Evolutionary conservation across 1,140 invertebrate species (phyloP).

Genomic region (Araneus ventricosus): DNA sequence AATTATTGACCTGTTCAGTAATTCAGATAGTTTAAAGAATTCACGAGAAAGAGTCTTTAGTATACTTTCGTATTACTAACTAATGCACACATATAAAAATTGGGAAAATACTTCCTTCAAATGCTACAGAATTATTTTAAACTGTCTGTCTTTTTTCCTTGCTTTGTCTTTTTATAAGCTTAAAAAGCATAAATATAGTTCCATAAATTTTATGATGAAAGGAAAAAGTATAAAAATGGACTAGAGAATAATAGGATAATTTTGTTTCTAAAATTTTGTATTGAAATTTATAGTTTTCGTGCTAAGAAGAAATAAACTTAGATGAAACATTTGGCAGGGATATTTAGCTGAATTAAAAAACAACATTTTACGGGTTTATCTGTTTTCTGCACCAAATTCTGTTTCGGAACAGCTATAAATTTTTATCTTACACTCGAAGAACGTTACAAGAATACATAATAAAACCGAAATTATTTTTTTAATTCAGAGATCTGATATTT

Average conservation of each 20-base stretch:
- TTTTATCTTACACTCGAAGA: neutral
- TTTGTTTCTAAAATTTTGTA: neutral
- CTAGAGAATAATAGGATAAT: neutral
- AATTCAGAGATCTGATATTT: too few relatives aligned
- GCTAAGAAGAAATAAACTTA: neutral
- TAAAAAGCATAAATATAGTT: neutral
- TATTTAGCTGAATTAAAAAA: constrained; percentile 6
- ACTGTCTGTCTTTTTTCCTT: neutral
- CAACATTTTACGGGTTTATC: neutral
- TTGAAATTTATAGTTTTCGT: neutral
- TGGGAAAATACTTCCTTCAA: neutral
- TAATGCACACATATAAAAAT: neutral
- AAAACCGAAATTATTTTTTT: too few relatives aligned
- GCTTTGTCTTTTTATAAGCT: neutral
- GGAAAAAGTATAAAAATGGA: neutral
- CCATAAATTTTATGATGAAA: neutral
- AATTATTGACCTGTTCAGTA: neutral
- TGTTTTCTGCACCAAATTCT: neutral
- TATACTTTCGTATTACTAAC: neutral
- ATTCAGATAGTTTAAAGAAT: neutral
- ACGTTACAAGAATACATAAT: too few relatives aligned
- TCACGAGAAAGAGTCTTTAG: neutral
- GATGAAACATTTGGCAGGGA: neutral
- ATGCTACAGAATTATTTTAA: neutral
- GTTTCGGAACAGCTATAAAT: neutral